Conservation (phyloP, 2,797 vertebrate genomes). For the Lepidocolaptes lacrymiger region DNA sequence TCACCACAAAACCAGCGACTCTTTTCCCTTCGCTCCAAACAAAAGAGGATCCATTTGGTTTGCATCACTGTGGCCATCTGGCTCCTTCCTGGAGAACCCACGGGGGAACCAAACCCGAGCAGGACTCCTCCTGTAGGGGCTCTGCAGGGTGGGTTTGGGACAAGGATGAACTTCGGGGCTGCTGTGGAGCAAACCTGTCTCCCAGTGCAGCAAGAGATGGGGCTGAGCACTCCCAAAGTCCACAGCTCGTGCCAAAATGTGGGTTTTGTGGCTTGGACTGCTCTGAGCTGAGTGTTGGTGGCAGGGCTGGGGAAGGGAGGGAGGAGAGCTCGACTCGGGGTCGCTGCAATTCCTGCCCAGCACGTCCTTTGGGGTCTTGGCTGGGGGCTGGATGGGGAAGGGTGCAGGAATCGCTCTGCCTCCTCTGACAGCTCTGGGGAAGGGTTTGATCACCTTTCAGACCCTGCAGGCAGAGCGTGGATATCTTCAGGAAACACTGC, state of each 20-base stretch:
- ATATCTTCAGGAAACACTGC: not conserved
- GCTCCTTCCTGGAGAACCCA: conserved; percentile 70
- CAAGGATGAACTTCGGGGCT: no score
- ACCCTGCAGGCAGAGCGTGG: not conserved
- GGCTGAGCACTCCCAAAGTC: not conserved
- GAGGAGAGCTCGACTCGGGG: fast-evolving
- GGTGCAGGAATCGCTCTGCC: not conserved
- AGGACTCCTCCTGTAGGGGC: not conserved
- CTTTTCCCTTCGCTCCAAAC: conserved; percentile 45
- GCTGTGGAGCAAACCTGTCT: not conserved
- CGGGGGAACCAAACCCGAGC: conserved; percentile 30
- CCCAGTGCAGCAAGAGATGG: not conserved
- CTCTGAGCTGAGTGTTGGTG: not conserved
- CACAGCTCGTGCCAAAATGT: not conserved
- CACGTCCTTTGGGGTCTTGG: not conserved
- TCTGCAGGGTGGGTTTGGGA: not conserved
- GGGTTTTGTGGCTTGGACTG: not conserved
- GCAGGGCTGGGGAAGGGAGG: not conserved
- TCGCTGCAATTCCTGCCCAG: not conserved
- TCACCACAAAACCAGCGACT: conserved; percentile 67
- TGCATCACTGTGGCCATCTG: conserved; percentile 70
- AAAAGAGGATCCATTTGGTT: conserved; percentile 70
- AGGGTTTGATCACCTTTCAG: not conserved
- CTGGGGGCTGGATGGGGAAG: not conserved
- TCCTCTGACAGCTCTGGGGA: not conserved